A percentile compares a stretch with the other conserved stretches of the same genome.
These are phyloP conservation scores for Cryptops parisi DNA, from an alignment of 2,888 invertebrate species.

Conservation along the genomic window DNA sequence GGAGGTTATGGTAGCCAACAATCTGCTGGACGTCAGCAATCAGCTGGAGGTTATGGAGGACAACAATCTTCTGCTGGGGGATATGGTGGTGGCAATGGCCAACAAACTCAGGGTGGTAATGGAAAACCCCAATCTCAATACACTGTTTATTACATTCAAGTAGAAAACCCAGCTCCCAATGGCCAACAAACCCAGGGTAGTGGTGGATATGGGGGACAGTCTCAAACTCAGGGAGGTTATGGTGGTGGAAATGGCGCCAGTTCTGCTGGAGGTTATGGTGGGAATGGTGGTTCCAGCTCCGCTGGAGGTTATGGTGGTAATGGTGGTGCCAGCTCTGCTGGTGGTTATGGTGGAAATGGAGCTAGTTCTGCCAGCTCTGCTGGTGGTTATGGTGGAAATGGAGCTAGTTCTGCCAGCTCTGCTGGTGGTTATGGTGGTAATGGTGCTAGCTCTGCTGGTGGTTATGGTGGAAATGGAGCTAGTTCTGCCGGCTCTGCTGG, in stretches of 20 bases:
- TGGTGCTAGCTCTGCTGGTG: neutral
- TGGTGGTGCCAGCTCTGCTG: no score
- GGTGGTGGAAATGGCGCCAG: neutral
- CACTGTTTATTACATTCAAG: conserved; percentile 3
- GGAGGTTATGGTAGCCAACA: neutral
- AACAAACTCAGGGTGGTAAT: no score
- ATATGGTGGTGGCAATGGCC: neutral
- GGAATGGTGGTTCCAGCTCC: no score
- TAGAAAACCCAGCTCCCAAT: no score
- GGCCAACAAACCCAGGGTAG: no score
- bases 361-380: no score
- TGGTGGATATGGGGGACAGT: no score
- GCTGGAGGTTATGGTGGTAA: neutral
- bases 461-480: neutral
- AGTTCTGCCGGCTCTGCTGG: neutral
- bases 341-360: no score
- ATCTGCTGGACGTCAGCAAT: neutral
- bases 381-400: no score
- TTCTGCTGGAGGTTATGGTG: conserved; percentile 3
- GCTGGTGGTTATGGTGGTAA: neutral
- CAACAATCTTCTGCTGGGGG: neutral
- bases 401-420: neutral
- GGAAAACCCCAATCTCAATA: conserved; percentile 1
- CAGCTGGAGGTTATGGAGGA: neutral
- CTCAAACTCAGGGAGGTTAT: neutral